phyloP scores from a whole-genome alignment of 2,888 invertebrate genomes.

The Acronicta aceris region DNA sequence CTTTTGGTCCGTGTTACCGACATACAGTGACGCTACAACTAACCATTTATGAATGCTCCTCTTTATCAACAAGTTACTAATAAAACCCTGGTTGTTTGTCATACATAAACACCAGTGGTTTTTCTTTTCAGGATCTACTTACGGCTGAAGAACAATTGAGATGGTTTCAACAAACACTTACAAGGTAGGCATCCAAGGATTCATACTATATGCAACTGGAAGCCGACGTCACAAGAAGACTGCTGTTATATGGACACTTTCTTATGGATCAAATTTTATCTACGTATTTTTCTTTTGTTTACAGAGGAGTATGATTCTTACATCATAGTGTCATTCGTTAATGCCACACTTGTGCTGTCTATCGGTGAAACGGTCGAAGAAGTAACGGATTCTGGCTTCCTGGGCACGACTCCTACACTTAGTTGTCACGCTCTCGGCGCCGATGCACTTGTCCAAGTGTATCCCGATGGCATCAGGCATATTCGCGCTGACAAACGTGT shows the following conservation, averaged over 20 bases:
- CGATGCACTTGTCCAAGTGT: constrained; percentile 99
- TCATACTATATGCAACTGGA: constrained; percentile 69
- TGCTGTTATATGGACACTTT: constrained; percentile 50
- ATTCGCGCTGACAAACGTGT: constrained; percentile 99
- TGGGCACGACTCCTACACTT: constrained; percentile 99
- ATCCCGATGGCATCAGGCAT: constrained; percentile 99
- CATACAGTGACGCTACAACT: constrained; percentile 82
- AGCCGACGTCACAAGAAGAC: constrained; percentile 69
- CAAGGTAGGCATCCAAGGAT: constrained; percentile 82
- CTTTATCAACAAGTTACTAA: constrained; percentile 87
- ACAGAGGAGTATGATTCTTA: constrained; percentile 99
- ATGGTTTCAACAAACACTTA: constrained; percentile 74
- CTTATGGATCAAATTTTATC: constrained; percentile 59
- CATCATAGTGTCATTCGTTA: constrained; percentile 99
- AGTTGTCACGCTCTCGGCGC: constrained; percentile 99
- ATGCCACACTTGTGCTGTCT: constrained; percentile 98
- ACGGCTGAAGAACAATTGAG: constrained; percentile 83
- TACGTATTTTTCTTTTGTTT: constrained; percentile 89
- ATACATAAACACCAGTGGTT: constrained; percentile 97
- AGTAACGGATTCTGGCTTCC: constrained; percentile 99
- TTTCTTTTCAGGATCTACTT: constrained; percentile 93
- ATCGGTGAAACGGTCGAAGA: constrained; percentile 99
- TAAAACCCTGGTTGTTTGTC: constrained; percentile 90
- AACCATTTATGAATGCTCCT: constrained; percentile 87
- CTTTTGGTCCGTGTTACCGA: constrained; percentile 89